These are phyloP conservation scores for Heliocidaris tuberculata DNA, from an alignment of 35 echinoderm and acorn worm genomes.

Conservation along the genomic window DNA sequence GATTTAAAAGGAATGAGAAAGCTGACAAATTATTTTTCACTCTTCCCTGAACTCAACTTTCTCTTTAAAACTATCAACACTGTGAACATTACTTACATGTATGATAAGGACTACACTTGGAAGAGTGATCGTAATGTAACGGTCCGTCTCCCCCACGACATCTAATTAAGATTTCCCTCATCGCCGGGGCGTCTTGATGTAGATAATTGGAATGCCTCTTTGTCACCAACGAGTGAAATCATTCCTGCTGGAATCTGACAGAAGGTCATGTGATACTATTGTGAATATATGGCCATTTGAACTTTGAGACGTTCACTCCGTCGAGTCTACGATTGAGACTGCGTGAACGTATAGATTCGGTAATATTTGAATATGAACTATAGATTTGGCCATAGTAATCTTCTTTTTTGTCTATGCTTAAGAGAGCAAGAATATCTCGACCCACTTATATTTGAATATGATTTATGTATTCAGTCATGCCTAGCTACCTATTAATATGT, in stretches of 20 bases:
- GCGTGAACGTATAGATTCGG: not conserved
- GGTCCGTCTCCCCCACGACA: not conserved
- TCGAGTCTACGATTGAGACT: too few species aligned
- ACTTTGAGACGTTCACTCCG: not conserved
- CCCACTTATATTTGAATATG: not conserved
- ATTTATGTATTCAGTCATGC: not conserved
- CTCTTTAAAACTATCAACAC: too few species aligned
- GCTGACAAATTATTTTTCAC: too few species aligned
- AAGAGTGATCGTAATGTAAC: not conserved
- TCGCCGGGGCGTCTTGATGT: not conserved
- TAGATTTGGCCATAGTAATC: too few species aligned
- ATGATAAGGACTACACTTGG: not conserved
- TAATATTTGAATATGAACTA: too few species aligned
- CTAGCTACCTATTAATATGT: too few species aligned
- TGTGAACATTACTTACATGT: not conserved
- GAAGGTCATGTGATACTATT: not conserved
- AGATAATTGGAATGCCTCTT: slow-evolving; percentile 4
- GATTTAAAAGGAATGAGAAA: too few species aligned
- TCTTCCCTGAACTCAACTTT: too few species aligned
- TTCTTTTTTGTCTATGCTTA: not conserved
- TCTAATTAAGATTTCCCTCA: not conserved
- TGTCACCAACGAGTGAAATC: not conserved
- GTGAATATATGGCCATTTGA: not conserved
- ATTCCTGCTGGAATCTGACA: not conserved
- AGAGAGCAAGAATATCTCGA: not conserved